phyloP scores from a whole-genome alignment of 2,113 vertebrate species.

The Channa argus region DNA sequence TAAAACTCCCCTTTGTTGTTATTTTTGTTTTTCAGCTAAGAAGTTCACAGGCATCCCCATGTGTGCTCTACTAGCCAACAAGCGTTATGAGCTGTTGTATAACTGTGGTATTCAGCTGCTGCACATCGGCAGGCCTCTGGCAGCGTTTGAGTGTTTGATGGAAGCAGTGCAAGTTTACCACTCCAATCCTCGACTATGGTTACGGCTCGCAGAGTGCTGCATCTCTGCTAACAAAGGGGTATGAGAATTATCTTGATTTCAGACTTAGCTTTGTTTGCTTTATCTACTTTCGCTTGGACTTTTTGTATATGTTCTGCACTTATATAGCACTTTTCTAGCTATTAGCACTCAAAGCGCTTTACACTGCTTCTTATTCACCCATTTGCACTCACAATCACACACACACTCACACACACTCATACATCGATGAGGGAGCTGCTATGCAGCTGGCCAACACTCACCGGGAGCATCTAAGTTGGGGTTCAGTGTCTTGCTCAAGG shows the following conservation, averaged over 20 bases:
- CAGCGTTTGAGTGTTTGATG: constrained; percentile 97
- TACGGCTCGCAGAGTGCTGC: constrained; percentile 96
- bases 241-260: constrained; percentile 41
- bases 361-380: too few species aligned
- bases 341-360: too few species aligned
- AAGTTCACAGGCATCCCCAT: constrained; percentile 96
- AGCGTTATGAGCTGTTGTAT: constrained; percentile 95
- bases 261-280: not conserved
- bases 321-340: too few species aligned
- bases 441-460: too few species aligned
- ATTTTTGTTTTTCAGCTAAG: constrained; percentile 83
- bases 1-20: not conserved
- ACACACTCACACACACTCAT: too few species aligned
- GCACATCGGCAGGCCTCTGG: constrained; percentile 93
- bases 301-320: too few species aligned
- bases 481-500: too few species aligned
- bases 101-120: constrained; percentile 98
- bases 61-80: constrained; percentile 95
- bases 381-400: too few species aligned
- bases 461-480: too few species aligned
- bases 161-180: constrained; percentile 98
- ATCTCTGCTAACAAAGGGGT: constrained; percentile 98
- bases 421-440: too few species aligned
- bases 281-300: too few species aligned
- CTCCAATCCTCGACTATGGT: constrained; percentile 96